Evolutionary conservation across 2,888 invertebrate genomes (phyloP).

Genomic region (Leptopilina myrica): DNA sequence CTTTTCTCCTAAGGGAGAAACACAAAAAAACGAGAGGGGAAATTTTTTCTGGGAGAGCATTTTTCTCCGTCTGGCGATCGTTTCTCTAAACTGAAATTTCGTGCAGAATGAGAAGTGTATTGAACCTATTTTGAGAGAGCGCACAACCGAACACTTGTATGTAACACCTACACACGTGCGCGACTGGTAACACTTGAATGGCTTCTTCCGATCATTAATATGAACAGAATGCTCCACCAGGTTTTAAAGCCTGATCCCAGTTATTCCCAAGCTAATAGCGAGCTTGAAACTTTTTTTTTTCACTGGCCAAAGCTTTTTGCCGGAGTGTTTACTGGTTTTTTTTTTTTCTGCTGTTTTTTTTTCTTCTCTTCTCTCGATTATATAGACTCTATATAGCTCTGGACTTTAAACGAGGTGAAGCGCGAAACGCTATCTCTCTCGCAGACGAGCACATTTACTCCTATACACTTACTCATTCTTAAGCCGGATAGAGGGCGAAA

Average conservation of each 20-base stretch:
- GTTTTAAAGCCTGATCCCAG: slow-evolving; percentile 17
- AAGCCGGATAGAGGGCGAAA: slow-evolving; percentile 55
- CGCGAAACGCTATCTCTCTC: slow-evolving; percentile 32
- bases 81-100: too few species aligned
- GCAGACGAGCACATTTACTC: slow-evolving; percentile 4
- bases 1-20: too few species aligned
- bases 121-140: not conserved
- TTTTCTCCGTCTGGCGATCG: too few species aligned
- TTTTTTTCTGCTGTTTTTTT: not conserved
- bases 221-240: not conserved
- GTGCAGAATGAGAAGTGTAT: too few species aligned
- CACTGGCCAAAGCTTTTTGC: not conserved
- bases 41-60: too few species aligned
- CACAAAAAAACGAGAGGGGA: too few species aligned
- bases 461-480: slow-evolving; percentile 24
- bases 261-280: slow-evolving; percentile 27
- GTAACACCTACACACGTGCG: slow-evolving; percentile 5
- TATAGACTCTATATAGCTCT: not conserved
- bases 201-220: slow-evolving; percentile 21
- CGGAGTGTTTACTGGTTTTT: slow-evolving; percentile 9
- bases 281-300: slow-evolving; percentile 14
- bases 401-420: slow-evolving; percentile 29
- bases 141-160: not conserved
- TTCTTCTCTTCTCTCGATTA: slow-evolving; percentile 10
- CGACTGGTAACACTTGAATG: not conserved